Evolutionary conservation across 1,140 invertebrate genomes (phyloP).

Genomic region (Acromyrmex echinatior): DNA sequence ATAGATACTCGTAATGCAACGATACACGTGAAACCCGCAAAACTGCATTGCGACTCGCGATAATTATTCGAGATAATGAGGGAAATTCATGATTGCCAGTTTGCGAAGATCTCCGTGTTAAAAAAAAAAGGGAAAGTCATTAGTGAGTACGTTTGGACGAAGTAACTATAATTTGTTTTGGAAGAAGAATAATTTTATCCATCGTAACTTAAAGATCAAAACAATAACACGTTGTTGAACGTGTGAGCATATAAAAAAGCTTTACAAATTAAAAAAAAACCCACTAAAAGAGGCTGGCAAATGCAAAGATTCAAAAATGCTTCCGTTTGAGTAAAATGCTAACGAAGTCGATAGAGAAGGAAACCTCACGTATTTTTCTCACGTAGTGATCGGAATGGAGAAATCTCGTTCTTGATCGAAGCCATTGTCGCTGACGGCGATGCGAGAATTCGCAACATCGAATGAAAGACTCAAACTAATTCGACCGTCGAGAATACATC

Average conservation of each 20-base stretch:
- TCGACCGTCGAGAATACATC: slow-evolving; percentile 60
- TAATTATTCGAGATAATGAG: slow-evolving; percentile 57
- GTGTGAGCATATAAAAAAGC: neutral
- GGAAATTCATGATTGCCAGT: slow-evolving; percentile 45
- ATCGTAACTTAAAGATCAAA: neutral
- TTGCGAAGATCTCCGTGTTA: neutral
- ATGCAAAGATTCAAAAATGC: neutral
- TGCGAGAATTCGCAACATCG: slow-evolving; percentile 1
- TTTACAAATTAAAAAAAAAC: neutral
- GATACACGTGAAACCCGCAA: slow-evolving; percentile 49
- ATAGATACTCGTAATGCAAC: slow-evolving; percentile 57
- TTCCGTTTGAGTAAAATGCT: slow-evolving; percentile 17
- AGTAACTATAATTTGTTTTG: neutral
- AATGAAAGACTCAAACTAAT: slow-evolving; percentile 59
- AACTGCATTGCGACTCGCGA: slow-evolving; percentile 43
- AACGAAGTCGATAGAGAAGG: neutral
- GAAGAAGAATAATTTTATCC: neutral
- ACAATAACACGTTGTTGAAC: neutral
- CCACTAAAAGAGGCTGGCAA: neutral
- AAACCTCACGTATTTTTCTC: slow-evolving; percentile 5
- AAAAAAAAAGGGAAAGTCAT: neutral
- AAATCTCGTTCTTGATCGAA: slow-evolving; percentile 50
- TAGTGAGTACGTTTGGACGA: neutral
- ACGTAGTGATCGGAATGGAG: slow-evolving; percentile 24
- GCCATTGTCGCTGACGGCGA: neutral